phyloP scores from a whole-genome alignment of 2,797 vertebrate species.

The Enteromius anoplus region DNA sequence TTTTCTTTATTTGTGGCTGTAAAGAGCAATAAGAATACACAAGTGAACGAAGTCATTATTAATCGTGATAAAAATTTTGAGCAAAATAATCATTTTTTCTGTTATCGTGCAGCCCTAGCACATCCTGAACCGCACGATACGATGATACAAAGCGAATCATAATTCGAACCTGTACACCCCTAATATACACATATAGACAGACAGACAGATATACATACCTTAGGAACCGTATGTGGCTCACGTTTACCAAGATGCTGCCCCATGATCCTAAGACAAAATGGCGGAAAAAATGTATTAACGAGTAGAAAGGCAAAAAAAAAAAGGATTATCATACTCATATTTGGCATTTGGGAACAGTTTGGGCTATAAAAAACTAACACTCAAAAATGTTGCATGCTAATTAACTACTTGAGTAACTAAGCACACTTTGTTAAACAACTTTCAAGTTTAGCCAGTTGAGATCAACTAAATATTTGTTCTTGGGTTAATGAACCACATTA shows the following conservation, averaged over 20 bases:
- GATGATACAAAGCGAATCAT: not conserved
- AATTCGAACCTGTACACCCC: not conserved
- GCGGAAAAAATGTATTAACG: not conserved
- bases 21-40: too few species aligned
- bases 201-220: slow-evolving; percentile 26
- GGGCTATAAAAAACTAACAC: not conserved
- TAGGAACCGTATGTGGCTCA: slow-evolving; percentile 22
- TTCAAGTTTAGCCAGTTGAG: not conserved
- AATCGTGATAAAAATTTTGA: too few species aligned
- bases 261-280: slow-evolving; percentile 50
- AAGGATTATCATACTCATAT: not conserved
- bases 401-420: not conserved
- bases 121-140: not conserved
- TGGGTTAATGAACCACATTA: not conserved
- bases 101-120: too few species aligned
- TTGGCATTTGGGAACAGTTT: not conserved
- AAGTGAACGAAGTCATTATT: too few species aligned
- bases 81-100: too few species aligned
- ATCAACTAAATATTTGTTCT: not conserved
- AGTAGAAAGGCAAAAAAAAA: not conserved
- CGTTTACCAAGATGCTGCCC: slow-evolving; percentile 54
- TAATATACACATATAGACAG: not conserved
- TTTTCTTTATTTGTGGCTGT: too few species aligned
- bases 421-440: not conserved
- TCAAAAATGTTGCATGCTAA: not conserved